Base-by-base conservation (phyloP, 2,113 vertebrate species). In the Vulpes lagopus region DNA sequence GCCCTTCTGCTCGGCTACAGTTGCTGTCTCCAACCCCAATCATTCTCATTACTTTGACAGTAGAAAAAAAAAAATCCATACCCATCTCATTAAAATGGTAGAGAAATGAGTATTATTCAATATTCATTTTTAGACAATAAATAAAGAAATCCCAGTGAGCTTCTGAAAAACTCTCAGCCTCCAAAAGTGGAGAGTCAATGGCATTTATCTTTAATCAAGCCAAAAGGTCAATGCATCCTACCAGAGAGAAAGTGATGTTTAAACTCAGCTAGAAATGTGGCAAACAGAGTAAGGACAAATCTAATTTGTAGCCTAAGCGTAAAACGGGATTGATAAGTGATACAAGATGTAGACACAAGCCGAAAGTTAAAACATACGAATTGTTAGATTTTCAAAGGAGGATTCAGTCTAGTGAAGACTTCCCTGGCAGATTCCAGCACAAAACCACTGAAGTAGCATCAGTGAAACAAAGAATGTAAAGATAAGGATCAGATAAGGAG, bases 171-270 rank as follows among this genome's bases (percentile, higher is more conserved):
- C 4, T 17, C 22, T 15, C 17, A 25, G 10, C 8, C 22, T 73
- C 71, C 57, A 38, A 30, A 97, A 90, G 92, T 15, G 16, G 27
- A 78, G 17, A 69, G 69, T 69, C 59, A 55, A 87, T 38, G 20
- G 22, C 49, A 67, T 88, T 96, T 81, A 53, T 82, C 69, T 74
- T 96, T 89, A 67, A 82, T 89, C 82, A 97, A 97, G 76, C 3
- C 27, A 15, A 93, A 95, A 94, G 71, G 32, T 85, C 90, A 82
- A 76, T 62, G 11, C 57, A 35, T 59, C 25, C 60, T 17, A 65
- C 14, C 35, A 62, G 38, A 79, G 27, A 3, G 25, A 87, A 97
- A 97, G 17, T n/a, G n/a, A 76, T 93, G 35, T 67, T 97, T 59
- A 96, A 84, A 84, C 64, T 55, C 49, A 88, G 71, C 60, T 81